phyloP scores from a whole-genome alignment of 2,113 vertebrate genomes.

The Catharus minimus region DNA sequence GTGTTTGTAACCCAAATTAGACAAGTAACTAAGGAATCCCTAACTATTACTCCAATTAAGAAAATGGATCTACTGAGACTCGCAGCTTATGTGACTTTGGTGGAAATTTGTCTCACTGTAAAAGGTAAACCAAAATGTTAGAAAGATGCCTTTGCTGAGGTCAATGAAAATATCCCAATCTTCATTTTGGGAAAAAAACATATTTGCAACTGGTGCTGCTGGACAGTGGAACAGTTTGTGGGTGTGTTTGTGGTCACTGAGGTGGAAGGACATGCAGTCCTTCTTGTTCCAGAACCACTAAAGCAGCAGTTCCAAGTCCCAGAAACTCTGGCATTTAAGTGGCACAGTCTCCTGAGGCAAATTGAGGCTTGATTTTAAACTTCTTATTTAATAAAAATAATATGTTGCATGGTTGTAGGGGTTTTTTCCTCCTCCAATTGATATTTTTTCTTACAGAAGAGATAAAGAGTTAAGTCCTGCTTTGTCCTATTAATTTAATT shows the following conservation, averaged over 20 bases:
- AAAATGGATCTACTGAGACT: background rate
- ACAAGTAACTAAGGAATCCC: background rate
- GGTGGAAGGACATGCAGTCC: background rate
- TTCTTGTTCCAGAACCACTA: background rate
- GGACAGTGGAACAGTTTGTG: background rate
- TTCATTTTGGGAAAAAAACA: background rate
- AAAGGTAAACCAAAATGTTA: background rate
- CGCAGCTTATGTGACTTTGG: background rate
- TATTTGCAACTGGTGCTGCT: background rate
- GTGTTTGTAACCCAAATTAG: background rate
- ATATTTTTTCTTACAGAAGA: background rate
- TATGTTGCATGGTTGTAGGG: background rate
- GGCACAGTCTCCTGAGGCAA: background rate
- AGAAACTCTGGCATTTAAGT: background rate
- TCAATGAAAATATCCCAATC: background rate
- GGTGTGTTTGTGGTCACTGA: background rate
- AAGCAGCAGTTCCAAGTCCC: background rate
- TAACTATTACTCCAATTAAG: background rate
- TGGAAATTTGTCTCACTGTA: background rate
- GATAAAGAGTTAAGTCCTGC: background rate
- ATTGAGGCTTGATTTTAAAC: background rate
- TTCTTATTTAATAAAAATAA: background rate
- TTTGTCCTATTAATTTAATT: constrained; percentile 52
- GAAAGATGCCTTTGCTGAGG: background rate
- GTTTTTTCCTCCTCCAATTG: background rate